Evolutionary conservation across 2,888 invertebrate genomes (phyloP), one percentile per base, ranked within the genome.

Genomic region (Frankliniella fusca): DNA sequence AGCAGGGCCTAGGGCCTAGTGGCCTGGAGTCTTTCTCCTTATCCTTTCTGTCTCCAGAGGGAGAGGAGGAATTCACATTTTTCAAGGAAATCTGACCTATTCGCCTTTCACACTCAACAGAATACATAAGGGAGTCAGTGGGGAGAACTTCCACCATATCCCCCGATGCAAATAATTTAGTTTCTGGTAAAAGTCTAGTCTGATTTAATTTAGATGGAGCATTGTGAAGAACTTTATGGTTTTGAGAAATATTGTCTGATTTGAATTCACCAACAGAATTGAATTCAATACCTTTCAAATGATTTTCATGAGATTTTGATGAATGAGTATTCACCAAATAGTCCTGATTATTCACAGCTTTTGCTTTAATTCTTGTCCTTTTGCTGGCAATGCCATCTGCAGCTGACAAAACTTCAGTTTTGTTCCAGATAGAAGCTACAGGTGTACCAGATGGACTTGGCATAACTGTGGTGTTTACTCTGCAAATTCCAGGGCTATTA

Each of bases 1-100:
- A 93, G 86, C 94, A 95, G 85, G 94, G 92, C 84, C 94, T 90
- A 1, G 95, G 94, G 0, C 94, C 94, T 27, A 27, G 27, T 18
- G 80, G 82, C 49, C 80, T 54, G 7, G 76, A 48, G 8, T 48
- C 80, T 48, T 54, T 80, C 15, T 76, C 80, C 20, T 54, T 80
- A 20, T 76, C 70, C 27, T 76, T 76, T 27, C 10, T 76, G 27
- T 76, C 70, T 27, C 23, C 27, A 12, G 70, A 23, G 23, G 70
- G 70, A 23, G 70, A 27, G 2, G 70, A 76, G 1, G 70, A 76
- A 9, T 23, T 27, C 23, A 27, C 12, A 27, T 27, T 76, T 76
- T 76, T 76, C 8, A 27, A 5, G 1, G 70, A 11, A 12, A 23
- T n/a, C 12, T 23, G 70, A 23, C 70, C 70, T 9, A 76, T 12